A percentile compares a stretch with the other conserved stretches of the same genome.
Conservation (phyloP, 1,140 invertebrate genomes). For the Liolophura sinensis region DNA sequence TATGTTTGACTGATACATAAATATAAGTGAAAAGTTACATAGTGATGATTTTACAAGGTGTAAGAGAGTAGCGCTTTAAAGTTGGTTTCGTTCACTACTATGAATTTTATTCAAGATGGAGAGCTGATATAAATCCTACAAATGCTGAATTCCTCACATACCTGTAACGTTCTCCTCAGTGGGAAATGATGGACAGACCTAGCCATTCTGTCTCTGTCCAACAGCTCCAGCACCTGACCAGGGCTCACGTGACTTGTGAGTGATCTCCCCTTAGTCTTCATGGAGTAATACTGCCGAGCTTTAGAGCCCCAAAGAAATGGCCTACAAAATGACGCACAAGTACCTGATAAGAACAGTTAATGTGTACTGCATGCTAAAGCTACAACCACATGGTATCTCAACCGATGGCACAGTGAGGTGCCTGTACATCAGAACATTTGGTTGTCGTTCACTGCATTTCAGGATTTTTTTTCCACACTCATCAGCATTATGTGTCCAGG, state of each 20-base stretch:
- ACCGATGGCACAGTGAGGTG: no score
- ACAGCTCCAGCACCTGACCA: constrained; percentile 72
- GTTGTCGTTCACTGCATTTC: no score
- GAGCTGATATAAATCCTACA: no score
- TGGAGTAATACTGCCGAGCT: constrained; percentile 74
- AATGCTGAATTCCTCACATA: constrained; percentile 5
- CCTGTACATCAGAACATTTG: no score
- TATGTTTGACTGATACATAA: no score
- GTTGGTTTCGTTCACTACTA: no score
- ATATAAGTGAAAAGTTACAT: no score
- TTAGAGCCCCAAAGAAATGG: constrained; percentile 80
- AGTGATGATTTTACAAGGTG: no score
- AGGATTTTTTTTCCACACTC: background rate
- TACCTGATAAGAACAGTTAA: background rate
- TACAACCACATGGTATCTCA: background rate
- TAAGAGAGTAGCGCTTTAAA: no score
- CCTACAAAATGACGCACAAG: constrained; percentile 66
- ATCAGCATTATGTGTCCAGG: background rate
- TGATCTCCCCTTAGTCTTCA: constrained; percentile 66
- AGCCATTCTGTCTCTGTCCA: constrained; percentile 67
- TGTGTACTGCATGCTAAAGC: background rate
- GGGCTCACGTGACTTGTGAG: constrained; percentile 72
- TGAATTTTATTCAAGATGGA: no score
- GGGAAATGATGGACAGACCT: constrained; percentile 75
- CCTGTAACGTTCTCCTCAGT: constrained; percentile 41